Conservation (phyloP, 2,888 invertebrate species). For the Monopis laevigella region DNA sequence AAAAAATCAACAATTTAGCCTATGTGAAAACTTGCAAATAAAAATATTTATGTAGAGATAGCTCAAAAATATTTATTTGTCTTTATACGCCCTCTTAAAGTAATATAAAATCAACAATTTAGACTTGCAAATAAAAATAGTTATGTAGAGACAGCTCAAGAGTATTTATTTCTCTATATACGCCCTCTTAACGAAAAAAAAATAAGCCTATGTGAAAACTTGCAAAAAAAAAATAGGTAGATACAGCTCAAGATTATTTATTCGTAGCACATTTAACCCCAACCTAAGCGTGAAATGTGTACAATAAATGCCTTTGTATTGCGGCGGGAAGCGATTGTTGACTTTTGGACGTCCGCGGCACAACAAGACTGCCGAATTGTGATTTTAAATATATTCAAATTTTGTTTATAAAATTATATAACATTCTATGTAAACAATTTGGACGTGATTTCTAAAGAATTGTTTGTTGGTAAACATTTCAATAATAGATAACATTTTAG, state of each 20-base stretch:
- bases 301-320: constrained; percentile 66
- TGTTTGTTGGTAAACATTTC: constrained; percentile 3
- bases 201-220: no score
- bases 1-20: no score
- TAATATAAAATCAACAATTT: no score
- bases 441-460: no score
- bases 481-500: neutral
- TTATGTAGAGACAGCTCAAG: no score
- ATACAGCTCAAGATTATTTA: neutral
- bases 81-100: no score
- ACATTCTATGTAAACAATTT: constrained; percentile 6
- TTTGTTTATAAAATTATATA: constrained; percentile 11
- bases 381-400: constrained; percentile 11
- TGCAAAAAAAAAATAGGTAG: neutral
- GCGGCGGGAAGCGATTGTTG: constrained; percentile 41
- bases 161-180: no score
- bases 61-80: no score
- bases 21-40: no score
- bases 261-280: constrained; percentile 33
- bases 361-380: constrained; percentile 16
- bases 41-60: no score
- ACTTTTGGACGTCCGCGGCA: constrained; percentile 35
- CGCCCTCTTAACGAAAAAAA: no score
- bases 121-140: no score
- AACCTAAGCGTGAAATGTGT: constrained; percentile 56